phyloP scores from a whole-genome alignment of 2,113 vertebrate species.

The Dicaeum eximium region DNA sequence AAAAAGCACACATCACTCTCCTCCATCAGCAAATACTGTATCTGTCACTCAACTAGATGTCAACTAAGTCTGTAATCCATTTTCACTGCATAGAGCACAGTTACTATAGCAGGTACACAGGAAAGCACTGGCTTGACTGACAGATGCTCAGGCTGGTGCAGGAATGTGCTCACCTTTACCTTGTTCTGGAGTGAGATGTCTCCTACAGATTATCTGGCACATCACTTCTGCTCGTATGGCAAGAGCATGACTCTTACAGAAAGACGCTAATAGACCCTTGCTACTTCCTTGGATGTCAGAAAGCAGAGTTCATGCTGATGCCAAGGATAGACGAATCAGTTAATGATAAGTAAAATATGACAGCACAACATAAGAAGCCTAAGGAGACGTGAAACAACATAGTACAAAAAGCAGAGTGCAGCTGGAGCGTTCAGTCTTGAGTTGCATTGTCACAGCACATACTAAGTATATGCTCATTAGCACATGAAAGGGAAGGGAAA shows the following conservation, averaged over 20 bases:
- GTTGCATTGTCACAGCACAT: background rate
- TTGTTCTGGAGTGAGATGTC: background rate
- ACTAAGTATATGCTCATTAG: background rate
- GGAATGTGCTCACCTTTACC: background rate
- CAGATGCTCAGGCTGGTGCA: background rate
- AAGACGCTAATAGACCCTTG: background rate
- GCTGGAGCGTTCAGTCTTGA: background rate
- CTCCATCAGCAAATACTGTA: background rate
- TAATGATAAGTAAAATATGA: conserved; percentile 27
- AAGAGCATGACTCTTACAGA: background rate
- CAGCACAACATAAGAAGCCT: background rate
- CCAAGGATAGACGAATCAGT: background rate
- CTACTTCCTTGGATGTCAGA: background rate
- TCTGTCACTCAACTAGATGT: conserved; percentile 38
- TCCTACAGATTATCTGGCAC: background rate
- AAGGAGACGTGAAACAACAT: background rate
- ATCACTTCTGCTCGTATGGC: background rate
- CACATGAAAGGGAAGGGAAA: background rate
- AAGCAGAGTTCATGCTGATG: background rate
- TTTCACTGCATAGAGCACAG: background rate
- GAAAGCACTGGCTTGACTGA: conserved; percentile 1
- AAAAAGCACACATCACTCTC: background rate
- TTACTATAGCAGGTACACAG: background rate
- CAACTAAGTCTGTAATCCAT: conserved; percentile 9
- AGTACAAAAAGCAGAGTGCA: background rate